Percentiles rank a stretch among this genome's conserved stretches.
phyloP scores from a whole-genome alignment of 2,888 invertebrate genomes.

The Pachydiplax longipennis region DNA sequence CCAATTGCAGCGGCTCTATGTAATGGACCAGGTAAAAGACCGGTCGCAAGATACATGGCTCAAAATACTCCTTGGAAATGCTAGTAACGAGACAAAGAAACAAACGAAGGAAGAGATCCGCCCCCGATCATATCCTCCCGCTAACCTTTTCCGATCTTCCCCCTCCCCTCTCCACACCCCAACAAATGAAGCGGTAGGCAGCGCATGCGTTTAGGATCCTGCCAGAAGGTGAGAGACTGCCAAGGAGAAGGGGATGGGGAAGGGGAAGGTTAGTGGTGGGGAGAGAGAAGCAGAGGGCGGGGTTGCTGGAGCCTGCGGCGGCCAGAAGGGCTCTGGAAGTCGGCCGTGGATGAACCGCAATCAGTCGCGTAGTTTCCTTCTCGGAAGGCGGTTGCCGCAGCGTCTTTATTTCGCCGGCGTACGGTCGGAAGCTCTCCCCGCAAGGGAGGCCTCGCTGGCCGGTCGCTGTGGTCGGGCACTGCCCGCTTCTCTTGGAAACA shows the following conservation, averaged over 20 bases:
- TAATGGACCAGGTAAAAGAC: too few species aligned
- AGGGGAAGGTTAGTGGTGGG: background rate
- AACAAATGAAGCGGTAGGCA: constrained; percentile 18
- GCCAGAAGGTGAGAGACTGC: constrained; percentile 16
- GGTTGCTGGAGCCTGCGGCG: constrained; percentile 22
- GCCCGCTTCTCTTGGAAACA: background rate
- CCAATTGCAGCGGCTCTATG: too few species aligned
- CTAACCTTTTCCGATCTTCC: background rate
- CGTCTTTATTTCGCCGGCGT: constrained; percentile 11
- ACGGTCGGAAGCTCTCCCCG: constrained; percentile 17
- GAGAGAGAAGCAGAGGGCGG: background rate
- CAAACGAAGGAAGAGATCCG: background rate
- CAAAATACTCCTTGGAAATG: too few species aligned
- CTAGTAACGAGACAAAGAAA: background rate
- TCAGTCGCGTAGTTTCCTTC: constrained; percentile 15
- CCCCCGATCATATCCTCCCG: background rate
- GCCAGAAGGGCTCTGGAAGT: constrained; percentile 38
- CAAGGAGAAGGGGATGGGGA: background rate
- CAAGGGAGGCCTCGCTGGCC: constrained; percentile 34
- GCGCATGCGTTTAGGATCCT: constrained; percentile 41
- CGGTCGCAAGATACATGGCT: too few species aligned
- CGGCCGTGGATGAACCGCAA: constrained; percentile 13
- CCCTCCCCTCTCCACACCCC: background rate
- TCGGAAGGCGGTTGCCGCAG: constrained; percentile 8
- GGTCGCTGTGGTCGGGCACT: constrained; percentile 11